Evolutionary conservation across 64 coral and sea anemone genomes (phyloP).

Genomic region (Montipora foliosa): DNA sequence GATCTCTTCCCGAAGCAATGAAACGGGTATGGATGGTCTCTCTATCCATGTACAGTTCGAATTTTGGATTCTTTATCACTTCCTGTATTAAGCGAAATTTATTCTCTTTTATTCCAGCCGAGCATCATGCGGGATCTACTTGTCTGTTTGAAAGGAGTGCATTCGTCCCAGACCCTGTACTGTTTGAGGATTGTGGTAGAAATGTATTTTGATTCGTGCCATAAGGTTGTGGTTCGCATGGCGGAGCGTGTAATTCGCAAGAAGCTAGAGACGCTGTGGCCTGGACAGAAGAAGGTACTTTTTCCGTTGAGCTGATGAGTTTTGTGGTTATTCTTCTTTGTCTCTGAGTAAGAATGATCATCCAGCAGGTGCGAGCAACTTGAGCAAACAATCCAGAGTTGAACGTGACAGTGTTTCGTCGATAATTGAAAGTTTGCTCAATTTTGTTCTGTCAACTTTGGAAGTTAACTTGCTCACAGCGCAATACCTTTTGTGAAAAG

Average conservation of each 20-base stretch:
- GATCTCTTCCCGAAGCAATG: slow-evolving; percentile 12
- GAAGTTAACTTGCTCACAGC: too few species aligned
- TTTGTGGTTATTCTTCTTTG: neutral
- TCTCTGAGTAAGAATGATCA: too few species aligned
- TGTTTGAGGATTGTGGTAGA: slow-evolving; percentile 60
- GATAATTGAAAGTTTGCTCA: too few species aligned
- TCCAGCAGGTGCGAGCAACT: too few species aligned
- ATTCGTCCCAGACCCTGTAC: slow-evolving; percentile 45
- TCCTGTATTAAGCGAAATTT: neutral
- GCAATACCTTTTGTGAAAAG: too few species aligned
- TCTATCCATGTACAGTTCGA: neutral
- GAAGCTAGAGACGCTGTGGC: slow-evolving; percentile 27
- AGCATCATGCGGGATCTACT: slow-evolving; percentile 38
- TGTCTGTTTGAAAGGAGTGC: slow-evolving; percentile 35
- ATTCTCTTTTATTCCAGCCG: slow-evolving; percentile 21
- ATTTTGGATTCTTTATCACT: neutral
- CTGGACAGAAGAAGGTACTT: slow-evolving; percentile 21
- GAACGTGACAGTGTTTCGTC: too few species aligned
- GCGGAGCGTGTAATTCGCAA: slow-evolving; percentile 66
- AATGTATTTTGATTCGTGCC: slow-evolving; percentile 40
- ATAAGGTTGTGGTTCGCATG: slow-evolving; percentile 21
- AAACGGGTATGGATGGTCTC: neutral
- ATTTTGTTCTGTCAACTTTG: too few species aligned
- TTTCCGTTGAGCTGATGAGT: too few species aligned
- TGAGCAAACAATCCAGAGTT: too few species aligned